Evolutionary conservation across 2,797 vertebrate genomes (phyloP).

Genomic region (Lithobates pipiens): DNA sequence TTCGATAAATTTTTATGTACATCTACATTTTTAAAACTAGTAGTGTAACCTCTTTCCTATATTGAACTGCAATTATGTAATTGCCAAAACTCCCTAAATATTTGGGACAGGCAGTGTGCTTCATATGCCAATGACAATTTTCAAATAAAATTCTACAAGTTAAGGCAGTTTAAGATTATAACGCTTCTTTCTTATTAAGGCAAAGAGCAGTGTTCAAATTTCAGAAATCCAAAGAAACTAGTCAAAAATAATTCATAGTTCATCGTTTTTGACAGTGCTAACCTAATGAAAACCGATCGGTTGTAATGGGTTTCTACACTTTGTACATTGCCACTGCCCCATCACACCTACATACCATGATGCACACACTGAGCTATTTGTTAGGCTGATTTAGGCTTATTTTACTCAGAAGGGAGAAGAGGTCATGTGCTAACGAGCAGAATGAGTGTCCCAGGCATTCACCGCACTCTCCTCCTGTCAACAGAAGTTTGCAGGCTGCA

Average conservation of each 20-base stretch:
- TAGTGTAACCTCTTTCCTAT: too few species aligned
- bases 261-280: neutral
- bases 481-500: neutral
- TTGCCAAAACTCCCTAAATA: too few species aligned
- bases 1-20: too few species aligned
- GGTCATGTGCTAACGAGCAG: neutral
- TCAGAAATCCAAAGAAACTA: too few species aligned
- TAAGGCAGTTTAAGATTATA: too few species aligned
- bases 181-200: neutral
- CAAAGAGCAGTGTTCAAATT: neutral
- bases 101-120: too few species aligned
- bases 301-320: neutral
- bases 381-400: neutral
- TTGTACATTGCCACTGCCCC: neutral
- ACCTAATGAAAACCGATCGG: too few species aligned
- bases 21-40: too few species aligned
- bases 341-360: neutral
- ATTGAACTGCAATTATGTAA: too few species aligned
- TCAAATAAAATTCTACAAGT: too few species aligned
- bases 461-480: neutral
- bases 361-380: neutral
- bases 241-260: too few species aligned
- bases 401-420: neutral
- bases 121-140: too few species aligned
- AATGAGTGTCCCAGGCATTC: neutral